These are phyloP conservation scores for Epirrita christyi DNA, from an alignment of 2,888 invertebrate genomes.

Conservation along the genomic window DNA sequence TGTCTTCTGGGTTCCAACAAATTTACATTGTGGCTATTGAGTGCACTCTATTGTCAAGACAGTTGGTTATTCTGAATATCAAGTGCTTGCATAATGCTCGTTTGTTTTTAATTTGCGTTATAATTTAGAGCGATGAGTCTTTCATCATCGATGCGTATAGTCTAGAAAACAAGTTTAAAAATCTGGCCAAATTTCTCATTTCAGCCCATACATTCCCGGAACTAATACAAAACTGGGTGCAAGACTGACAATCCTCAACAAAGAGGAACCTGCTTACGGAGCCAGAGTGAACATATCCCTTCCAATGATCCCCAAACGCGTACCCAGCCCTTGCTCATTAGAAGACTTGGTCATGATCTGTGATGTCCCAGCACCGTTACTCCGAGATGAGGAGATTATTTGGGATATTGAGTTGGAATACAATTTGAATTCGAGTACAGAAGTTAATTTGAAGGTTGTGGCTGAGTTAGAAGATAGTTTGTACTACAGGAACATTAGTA, in stretches of 20 bases:
- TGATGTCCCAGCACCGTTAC: conserved; percentile 62
- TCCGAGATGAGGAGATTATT: conserved; percentile 52
- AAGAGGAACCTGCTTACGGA: conserved; percentile 73
- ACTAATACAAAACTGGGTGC: conserved; percentile 59
- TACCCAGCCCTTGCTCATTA: conserved; percentile 65
- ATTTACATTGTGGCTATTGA: no score
- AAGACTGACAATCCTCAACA: conserved; percentile 60
- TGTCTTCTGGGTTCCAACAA: no score
- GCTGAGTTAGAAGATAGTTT: conserved; percentile 60
- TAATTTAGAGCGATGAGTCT: no score
- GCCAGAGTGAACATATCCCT: conserved; percentile 61
- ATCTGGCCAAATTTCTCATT: neutral
- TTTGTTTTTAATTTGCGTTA: no score
- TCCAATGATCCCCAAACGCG: conserved; percentile 61
- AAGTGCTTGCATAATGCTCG: no score
- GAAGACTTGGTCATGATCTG: conserved; percentile 60
- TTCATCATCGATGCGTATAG: no score
- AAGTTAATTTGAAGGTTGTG: conserved; percentile 48
- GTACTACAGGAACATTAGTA: conserved; percentile 56
- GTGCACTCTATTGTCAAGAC: no score
- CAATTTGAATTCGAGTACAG: conserved; percentile 45
- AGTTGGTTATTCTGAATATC: no score
- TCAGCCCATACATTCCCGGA: conserved; percentile 69
- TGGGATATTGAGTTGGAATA: conserved; percentile 75
- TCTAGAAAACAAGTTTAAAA: no score